phyloP scores from a whole-genome alignment of 2,113 vertebrate genomes.

The Piprites chloris region DNA sequence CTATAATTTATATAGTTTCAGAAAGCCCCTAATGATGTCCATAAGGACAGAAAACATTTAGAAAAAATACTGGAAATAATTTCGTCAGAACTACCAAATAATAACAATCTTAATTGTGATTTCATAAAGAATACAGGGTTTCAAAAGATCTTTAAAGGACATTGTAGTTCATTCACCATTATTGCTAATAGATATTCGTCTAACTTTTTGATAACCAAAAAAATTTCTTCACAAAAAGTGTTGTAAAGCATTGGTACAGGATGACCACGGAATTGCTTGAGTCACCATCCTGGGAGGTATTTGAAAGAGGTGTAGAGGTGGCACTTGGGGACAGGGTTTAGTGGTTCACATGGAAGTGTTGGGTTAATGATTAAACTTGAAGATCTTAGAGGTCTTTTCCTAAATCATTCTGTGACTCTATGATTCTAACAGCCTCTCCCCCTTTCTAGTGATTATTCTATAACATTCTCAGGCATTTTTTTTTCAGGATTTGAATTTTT shows the following conservation, averaged over 20 bases:
- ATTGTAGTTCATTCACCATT: background rate
- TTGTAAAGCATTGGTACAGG: background rate
- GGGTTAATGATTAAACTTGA: background rate
- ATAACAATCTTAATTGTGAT: background rate
- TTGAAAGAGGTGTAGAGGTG: background rate
- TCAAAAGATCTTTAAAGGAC: background rate
- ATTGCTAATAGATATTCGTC: background rate
- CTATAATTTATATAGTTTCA: background rate
- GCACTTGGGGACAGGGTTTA: background rate
- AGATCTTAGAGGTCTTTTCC: background rate
- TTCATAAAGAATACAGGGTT: background rate
- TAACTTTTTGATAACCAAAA: background rate
- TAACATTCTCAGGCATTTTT: background rate
- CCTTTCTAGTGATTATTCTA: background rate
- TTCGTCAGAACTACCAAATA: background rate
- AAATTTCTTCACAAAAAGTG: background rate
- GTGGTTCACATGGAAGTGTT: background rate
- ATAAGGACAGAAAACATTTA: background rate
- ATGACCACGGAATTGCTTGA: background rate
- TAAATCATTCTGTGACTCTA: background rate
- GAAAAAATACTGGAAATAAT: background rate
- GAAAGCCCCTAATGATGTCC: background rate
- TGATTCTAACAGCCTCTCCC: background rate
- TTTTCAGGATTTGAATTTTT: background rate
- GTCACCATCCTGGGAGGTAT: background rate